Conservation (phyloP, 1,140 invertebrate species). For the Conus ventricosus region DNA sequence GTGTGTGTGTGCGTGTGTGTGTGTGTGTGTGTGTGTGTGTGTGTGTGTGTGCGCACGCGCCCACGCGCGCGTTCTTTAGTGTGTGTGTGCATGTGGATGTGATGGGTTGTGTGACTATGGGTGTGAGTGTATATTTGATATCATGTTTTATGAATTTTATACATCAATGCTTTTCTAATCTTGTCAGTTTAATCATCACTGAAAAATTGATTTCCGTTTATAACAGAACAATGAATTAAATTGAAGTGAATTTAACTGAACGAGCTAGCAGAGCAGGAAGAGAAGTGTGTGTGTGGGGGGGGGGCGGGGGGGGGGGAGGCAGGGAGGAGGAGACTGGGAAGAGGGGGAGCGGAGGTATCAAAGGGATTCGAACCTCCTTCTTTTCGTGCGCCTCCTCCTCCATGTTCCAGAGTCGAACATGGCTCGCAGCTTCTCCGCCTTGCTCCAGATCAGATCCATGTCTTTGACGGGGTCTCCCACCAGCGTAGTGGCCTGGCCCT, state of each 20-base stretch:
- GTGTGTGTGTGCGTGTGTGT: too few species aligned
- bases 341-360: background rate
- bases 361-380: constrained; percentile 14
- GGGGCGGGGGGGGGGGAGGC: background rate
- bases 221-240: background rate
- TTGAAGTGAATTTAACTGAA: background rate
- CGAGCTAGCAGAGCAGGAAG: background rate
- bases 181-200: background rate
- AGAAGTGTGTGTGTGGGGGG: background rate
- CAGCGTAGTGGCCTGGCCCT: background rate
- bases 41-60: background rate
- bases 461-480: constrained; percentile 21
- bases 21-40: background rate
- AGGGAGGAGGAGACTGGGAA: background rate
- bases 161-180: too few species aligned
- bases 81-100: too few species aligned
- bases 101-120: background rate
- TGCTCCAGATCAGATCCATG: constrained; percentile 26
- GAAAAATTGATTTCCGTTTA: background rate
- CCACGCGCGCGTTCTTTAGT: too few species aligned
- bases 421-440: background rate
- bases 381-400: background rate
- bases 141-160: too few species aligned
- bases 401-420: background rate
- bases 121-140: background rate